These are phyloP conservation scores for Dicrurus megarhynchus DNA, from an alignment of 2,113 vertebrate species.

Conservation along the genomic window DNA sequence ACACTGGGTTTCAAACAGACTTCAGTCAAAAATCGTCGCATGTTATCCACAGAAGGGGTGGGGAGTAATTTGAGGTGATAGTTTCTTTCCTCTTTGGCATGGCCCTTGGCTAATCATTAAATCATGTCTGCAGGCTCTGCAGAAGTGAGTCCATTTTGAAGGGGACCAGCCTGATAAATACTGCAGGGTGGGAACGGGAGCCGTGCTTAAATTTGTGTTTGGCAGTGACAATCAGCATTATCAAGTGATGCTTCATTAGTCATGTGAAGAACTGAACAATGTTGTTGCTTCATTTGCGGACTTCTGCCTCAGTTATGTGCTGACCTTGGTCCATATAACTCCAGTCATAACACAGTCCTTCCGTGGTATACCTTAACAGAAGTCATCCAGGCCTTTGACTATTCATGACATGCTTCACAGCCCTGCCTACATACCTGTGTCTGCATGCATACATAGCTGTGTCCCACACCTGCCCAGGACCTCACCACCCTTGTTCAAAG, in stretches of 20 bases:
- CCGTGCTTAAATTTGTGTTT: background rate
- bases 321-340: background rate
- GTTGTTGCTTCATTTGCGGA: background rate
- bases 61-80: background rate
- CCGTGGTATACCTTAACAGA: background rate
- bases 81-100: background rate
- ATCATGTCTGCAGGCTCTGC: background rate
- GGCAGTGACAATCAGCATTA: background rate
- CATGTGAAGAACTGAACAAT: background rate
- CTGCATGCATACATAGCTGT: background rate
- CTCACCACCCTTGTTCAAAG: background rate
- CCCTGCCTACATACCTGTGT: background rate
- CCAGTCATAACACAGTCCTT: background rate
- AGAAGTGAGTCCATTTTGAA: background rate
- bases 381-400: background rate
- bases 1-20: background rate
- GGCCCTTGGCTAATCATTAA: background rate
- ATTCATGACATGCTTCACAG: background rate
- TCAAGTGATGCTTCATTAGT: background rate
- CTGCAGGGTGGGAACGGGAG: background rate
- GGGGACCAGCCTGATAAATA: background rate
- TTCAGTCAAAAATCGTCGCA: background rate
- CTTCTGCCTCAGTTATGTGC: background rate
- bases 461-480: background rate
- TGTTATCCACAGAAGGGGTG: background rate